phyloP scores from a whole-genome alignment of 2,888 invertebrate species.

The Crioceris asparagi region DNA sequence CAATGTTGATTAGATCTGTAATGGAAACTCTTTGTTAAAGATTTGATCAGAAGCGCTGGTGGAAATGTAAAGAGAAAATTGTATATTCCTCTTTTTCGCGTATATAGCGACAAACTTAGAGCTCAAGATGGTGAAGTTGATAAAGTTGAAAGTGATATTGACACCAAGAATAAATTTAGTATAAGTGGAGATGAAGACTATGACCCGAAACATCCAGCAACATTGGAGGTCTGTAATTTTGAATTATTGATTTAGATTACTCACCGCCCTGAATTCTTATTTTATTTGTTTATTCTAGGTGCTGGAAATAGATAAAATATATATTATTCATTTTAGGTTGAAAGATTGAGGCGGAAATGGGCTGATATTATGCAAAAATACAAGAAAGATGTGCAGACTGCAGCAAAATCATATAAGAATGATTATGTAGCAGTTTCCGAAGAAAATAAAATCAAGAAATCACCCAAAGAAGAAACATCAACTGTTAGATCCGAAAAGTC shows the following conservation, averaged over 20 bases:
- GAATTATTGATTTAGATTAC: too few species aligned
- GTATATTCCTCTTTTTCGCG: constrained; percentile 15
- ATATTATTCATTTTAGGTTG: too few species aligned
- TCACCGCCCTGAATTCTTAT: too few species aligned
- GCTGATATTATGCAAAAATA: constrained; percentile 14
- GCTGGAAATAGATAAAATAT: too few species aligned
- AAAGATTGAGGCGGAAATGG: constrained; percentile 19
- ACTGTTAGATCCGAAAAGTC: too few species aligned
- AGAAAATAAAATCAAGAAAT: constrained; percentile 5
- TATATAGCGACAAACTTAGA: constrained; percentile 9
- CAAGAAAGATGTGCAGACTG: constrained; percentile 8
- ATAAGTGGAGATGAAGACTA: constrained; percentile 12
- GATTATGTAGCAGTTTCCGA: neutral
- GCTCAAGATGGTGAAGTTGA: constrained; percentile 2
- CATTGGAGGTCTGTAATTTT: too few species aligned
- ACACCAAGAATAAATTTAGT: neutral
- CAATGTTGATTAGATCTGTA: too few species aligned
- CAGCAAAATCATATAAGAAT: neutral
- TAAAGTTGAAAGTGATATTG: neutral
- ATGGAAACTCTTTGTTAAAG: constrained; percentile 2
- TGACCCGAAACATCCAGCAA: constrained; percentile 16
- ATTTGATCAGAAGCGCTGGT: constrained; percentile 14
- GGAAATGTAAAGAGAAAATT: constrained; percentile 16
- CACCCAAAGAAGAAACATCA: constrained; percentile 6
- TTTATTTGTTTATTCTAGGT: too few species aligned